Base-by-base conservation (phyloP, 2,797 vertebrate genomes). In the Chiroxiphia lanceolata region DNA sequence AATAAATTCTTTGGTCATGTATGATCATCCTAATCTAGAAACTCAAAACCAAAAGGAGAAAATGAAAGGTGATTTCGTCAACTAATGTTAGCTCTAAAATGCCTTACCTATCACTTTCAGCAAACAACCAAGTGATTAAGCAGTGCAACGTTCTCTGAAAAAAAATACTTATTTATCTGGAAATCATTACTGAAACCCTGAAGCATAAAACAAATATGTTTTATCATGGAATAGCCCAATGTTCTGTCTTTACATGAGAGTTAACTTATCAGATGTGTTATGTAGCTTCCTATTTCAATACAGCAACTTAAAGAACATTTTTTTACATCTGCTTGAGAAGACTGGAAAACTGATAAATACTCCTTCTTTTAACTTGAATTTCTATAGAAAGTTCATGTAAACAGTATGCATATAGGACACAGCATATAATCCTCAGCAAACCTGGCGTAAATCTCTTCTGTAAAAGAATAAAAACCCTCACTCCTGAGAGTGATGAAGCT, bases 81-180 rank as follows among this genome's bases (percentile, higher is more conserved):
- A 63, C 40, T 25, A n/a, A 67, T 11, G 19, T 29, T 36, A 89
- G 40, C 25, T 91, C 53, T 92, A 64, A 74, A 87, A 78, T 42
- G 19, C 33, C 47, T 87, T 68, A 75, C 25, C 4, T 31, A 21
- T 19, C 61, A 72, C 47, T 83, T 89, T 83, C n/a, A 48, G 63
- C 60, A 78, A 94, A 83, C 57, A 94, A 80, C 26, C 61, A 91
- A 61, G 13, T 69, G 67, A 95, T 71, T 80, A 82, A 83, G 53
- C 34, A 77, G 83, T 16, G 23, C 29, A 87, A 56, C 26, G 21
- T 74, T 68, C 76, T 68, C 79, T 74, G 36, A 26, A 75, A 76
- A 79, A 72, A 76, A 71, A 64, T 5, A 13, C 22, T 68, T 83
- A 15, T 38, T 91, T 74, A 72, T 81, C 69, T 68, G 53, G 53